Conservation (phyloP, 2,797 vertebrate species). For the Trematomus bernacchii region DNA sequence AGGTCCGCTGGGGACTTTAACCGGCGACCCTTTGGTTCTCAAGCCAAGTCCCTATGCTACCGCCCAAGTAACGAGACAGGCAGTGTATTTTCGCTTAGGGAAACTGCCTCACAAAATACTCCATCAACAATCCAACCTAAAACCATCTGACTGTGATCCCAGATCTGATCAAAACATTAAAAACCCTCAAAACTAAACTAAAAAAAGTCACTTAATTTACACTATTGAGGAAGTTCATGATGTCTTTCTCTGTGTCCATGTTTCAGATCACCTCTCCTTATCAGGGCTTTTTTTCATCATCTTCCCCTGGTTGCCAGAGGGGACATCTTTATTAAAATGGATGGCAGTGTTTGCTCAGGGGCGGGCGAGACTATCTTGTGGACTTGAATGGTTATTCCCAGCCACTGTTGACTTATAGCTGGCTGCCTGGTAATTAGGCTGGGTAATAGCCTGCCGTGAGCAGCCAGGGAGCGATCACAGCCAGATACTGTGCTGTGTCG, state of each 20-base stretch:
- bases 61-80: too few species aligned
- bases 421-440: constrained; percentile 77
- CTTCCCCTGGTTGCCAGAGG: constrained; percentile 31
- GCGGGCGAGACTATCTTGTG: constrained; percentile 51
- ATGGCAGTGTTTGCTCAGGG: constrained; percentile 75
- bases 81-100: too few species aligned
- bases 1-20: too few species aligned
- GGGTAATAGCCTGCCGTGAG: constrained; percentile 74
- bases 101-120: not conserved
- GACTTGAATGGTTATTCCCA: constrained; percentile 67
- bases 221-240: constrained; percentile 33
- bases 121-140: not conserved
- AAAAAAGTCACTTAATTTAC: constrained; percentile 1
- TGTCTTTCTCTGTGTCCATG: constrained; percentile 14
- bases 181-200: not conserved
- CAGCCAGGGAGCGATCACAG: constrained; percentile 48
- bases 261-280: constrained; percentile 29
- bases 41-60: too few species aligned
- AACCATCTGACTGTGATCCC: not conserved
- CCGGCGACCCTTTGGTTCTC: too few species aligned
- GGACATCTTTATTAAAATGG: constrained; percentile 78
- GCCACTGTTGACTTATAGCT: constrained; percentile 76
- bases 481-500: constrained; percentile 12
- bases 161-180: not conserved
- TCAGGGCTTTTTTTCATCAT: constrained; percentile 35